Evolutionary conservation across 2,888 invertebrate genomes (phyloP), one percentile per base, ranked within the genome.

Genomic region (Peribatodes rhomboidaria): DNA sequence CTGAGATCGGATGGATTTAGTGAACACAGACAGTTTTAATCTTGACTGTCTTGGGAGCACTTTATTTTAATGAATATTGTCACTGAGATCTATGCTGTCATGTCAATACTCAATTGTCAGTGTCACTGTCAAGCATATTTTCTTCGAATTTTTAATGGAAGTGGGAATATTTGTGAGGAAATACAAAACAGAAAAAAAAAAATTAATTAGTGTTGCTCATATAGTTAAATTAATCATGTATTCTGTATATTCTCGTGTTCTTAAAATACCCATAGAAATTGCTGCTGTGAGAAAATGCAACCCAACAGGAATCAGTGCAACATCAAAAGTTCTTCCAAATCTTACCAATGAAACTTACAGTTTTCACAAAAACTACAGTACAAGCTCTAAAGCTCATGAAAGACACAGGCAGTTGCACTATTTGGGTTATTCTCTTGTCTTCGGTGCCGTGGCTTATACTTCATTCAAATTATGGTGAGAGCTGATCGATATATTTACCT

Each of bases 401-500:
- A 72, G 69, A 22, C 71, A 60, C 37, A 74, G 77, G 64, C 76
- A 82, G 1, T 80, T 81, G 49, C 88, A 84, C 76, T 83, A 84
- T 63, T 68, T 92, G 54, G 80, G 80, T 44, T 89, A 85, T 71
- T 85, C 89, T 2, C 61, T 90, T 35, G 69, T 91, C 16, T 82
- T 88, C 62, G 83, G 90, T 49, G 84, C 85, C 68, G 78, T 81
- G 52, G 77, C 87, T 2, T 92, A 81, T 60, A 77, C 88, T 6
- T 83, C 90, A 0, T 92, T 89, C 61, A 87, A 85, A 75, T 72
- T 85, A 7, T 92, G 90, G 92, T 90, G 77, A 82, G 84, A 78
- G 16, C 1, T 9, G 22, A 14, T 44, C 37, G 22, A 6, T 4
- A 27, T n/a, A 22, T 46, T 18, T 27, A 37, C 14, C 18, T 20